Percentiles rank a stretch among this genome's conserved stretches.
Conservation (phyloP, 2,888 invertebrate genomes). For the Drosophila antonietae region DNA sequence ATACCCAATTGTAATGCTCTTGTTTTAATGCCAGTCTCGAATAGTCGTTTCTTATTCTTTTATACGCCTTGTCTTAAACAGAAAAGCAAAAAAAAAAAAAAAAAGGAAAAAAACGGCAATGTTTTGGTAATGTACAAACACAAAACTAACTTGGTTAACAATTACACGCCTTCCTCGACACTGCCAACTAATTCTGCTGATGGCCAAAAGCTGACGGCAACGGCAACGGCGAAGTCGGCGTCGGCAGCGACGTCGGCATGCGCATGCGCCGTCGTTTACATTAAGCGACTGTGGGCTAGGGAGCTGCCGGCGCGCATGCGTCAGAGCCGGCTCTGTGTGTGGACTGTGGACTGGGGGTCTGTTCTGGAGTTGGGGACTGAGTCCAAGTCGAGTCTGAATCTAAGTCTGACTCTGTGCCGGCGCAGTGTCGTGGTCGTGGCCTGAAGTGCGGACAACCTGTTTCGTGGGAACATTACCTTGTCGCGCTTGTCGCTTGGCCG, state of each 20-base stretch:
- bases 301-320: conserved; percentile 65
- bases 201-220: conserved; percentile 43
- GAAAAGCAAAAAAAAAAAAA: not conserved
- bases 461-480: conserved; percentile 85
- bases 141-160: conserved; percentile 73
- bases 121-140: conserved; percentile 69
- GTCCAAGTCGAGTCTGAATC: conserved; percentile 25
- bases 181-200: conserved; percentile 66
- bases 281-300: conserved; percentile 53
- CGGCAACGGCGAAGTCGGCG: no score
- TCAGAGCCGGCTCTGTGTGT: conserved; percentile 56
- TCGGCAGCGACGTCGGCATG: no score
- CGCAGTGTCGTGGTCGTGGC: conserved; percentile 72
- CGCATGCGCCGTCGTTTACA: conserved; percentile 75
- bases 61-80: conserved; percentile 21
- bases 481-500: conserved; percentile 77
- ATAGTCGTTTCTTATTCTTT: conserved; percentile 13
- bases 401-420: conserved; percentile 33
- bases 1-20: not conserved
- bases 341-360: conserved; percentile 16
- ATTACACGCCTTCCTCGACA: conserved; percentile 73
- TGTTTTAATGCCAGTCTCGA: conserved; percentile 16
- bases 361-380: conserved; percentile 24
- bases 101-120: conserved; percentile 52
- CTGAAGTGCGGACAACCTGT: conserved; percentile 83